These are phyloP conservation scores for Pristionchus pacificus DNA, from an alignment of 1,140 invertebrate species.

Conservation along the genomic window DNA sequence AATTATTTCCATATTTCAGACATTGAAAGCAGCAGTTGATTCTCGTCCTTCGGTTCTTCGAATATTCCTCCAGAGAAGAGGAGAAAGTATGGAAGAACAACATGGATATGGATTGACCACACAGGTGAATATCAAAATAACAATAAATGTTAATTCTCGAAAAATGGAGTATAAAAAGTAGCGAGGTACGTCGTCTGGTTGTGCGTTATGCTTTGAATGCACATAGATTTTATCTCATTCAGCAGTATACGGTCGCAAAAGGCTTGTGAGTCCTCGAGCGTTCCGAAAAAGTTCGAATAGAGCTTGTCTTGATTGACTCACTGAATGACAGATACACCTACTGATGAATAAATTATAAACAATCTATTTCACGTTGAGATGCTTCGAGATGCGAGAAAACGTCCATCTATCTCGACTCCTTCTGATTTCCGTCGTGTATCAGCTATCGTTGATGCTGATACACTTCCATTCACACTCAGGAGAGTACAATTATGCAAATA, in stretches of 20 bases:
- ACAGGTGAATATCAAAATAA: background rate
- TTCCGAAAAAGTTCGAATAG: too few species aligned
- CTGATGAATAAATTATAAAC: background rate
- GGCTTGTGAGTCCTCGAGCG: too few species aligned
- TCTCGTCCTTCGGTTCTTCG: background rate
- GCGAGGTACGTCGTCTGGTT: too few species aligned
- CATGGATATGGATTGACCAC: background rate
- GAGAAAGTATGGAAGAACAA: background rate
- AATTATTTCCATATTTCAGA: background rate
- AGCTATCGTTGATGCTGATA: slow-evolving; percentile 95
- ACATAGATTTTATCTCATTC: too few species aligned
- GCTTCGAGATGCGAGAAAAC: slow-evolving; percentile 12
- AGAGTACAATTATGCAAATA: slow-evolving; percentile 83
- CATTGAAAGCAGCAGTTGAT: background rate
- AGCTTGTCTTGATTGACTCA: background rate
- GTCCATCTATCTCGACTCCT: slow-evolving; percentile 19
- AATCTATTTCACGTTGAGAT: background rate
- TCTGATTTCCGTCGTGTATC: slow-evolving; percentile 65
- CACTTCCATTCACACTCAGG: slow-evolving; percentile 90
- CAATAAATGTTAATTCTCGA: too few species aligned
- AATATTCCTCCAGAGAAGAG: background rate
- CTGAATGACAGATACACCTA: background rate
- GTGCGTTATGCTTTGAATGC: too few species aligned
- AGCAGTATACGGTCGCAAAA: too few species aligned
- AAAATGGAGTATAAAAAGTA: too few species aligned